These are phyloP conservation scores for Crossocerus cetratus DNA, from an alignment of 2,888 invertebrate species.

Conservation along the genomic window DNA sequence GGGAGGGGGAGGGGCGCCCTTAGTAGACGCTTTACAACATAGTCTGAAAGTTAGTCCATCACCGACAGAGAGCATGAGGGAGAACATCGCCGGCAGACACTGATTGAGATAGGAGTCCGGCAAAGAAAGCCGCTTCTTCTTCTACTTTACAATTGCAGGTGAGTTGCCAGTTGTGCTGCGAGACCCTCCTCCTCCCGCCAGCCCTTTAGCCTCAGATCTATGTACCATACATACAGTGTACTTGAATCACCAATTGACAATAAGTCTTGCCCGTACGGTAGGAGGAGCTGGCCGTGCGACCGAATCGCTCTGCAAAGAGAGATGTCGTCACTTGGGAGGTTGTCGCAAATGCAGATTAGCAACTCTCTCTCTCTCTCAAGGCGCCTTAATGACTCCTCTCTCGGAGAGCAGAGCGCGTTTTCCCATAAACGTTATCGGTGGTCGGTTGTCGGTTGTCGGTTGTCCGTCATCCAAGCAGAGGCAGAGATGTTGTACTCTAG, in stretches of 20 bases:
- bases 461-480: too few species aligned
- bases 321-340: slow-evolving; percentile 3
- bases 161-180: slow-evolving; percentile 22
- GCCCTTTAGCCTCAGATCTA: too few species aligned
- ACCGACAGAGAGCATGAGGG: slow-evolving; percentile 58
- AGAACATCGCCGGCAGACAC: slow-evolving; percentile 49
- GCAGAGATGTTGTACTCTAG: slow-evolving; percentile 15
- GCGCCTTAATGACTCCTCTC: neutral
- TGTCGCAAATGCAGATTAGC: slow-evolving; percentile 7
- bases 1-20: slow-evolving; percentile 37
- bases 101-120: slow-evolving; percentile 54
- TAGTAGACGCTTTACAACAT: too few species aligned
- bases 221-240: too few species aligned
- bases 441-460: too few species aligned
- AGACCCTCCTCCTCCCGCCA: neutral
- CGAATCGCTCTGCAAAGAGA: too few species aligned
- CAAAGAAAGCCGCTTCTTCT: slow-evolving; percentile 35
- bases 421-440: too few species aligned
- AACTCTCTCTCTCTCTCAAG: slow-evolving; percentile 37
- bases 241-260: too few species aligned
- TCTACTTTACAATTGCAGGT: slow-evolving; percentile 52
- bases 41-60: too few species aligned
- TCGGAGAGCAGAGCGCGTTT: too few species aligned
- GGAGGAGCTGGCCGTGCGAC: too few species aligned
- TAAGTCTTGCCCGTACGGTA: too few species aligned